A percentile compares a stretch with the other conserved stretches of the same genome.
phyloP scores from a whole-genome alignment of 2,888 invertebrate genomes.

The Scaptomyza parva region DNA sequence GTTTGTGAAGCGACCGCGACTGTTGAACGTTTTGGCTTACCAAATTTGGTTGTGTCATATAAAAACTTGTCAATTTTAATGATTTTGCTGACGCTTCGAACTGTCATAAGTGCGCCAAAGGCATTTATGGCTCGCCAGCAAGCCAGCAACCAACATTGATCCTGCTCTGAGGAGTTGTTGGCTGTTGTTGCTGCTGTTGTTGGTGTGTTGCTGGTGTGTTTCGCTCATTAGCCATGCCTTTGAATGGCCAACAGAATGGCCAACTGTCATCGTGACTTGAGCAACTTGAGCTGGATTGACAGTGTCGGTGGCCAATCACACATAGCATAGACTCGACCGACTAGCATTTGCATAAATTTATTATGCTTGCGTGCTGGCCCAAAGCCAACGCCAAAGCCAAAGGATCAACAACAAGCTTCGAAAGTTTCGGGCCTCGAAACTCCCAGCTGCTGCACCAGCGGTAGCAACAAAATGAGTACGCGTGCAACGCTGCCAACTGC shows the following conservation, averaged over 20 bases:
- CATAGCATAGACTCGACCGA: slow-evolving; percentile 23
- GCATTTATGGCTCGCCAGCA: slow-evolving; percentile 60
- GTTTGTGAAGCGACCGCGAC: slow-evolving; percentile 33
- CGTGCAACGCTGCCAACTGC: slow-evolving; percentile 68
- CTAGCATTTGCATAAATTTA: slow-evolving; percentile 74
- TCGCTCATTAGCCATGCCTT: slow-evolving; percentile 76
- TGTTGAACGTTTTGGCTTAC: slow-evolving; percentile 56
- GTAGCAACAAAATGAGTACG: slow-evolving; percentile 51
- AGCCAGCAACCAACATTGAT: slow-evolving; percentile 30
- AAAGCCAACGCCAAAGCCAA: slow-evolving; percentile 57
- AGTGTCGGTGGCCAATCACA: slow-evolving; percentile 52
- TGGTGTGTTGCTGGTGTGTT: slow-evolving; percentile 15
- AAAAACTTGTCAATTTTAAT: slow-evolving; percentile 82
- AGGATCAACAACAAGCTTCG: slow-evolving; percentile 40
- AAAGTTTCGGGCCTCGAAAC: slow-evolving; percentile 1
- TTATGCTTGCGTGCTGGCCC: slow-evolving; percentile 67
- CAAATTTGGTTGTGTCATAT: slow-evolving; percentile 78
- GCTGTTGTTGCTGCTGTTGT: not conserved
- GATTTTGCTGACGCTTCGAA: slow-evolving; percentile 82
- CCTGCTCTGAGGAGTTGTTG: slow-evolving; percentile 22
- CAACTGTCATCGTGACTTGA: slow-evolving; percentile 62
- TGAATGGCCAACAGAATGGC: slow-evolving; percentile 45
- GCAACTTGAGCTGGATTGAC: slow-evolving; percentile 47
- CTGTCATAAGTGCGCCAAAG: slow-evolving; percentile 81
- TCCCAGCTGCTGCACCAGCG: slow-evolving; percentile 41